A percentile compares a stretch with the other conserved stretches of the same genome.
Evolutionary conservation across 2,113 vertebrate genomes (phyloP).

Genomic region (Circaetus gallicus): DNA sequence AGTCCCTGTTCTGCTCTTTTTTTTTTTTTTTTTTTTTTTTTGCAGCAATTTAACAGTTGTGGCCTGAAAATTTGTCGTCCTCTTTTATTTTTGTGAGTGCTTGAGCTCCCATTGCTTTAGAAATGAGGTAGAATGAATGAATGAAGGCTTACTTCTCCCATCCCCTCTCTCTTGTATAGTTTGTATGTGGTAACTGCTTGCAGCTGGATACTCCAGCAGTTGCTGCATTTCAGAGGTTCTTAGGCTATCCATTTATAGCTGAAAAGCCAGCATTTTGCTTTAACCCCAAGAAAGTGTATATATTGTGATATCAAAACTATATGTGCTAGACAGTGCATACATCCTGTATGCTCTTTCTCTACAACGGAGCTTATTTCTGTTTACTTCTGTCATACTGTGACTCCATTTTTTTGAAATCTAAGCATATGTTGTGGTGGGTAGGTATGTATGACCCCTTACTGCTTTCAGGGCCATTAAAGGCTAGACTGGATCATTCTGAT

Average conservation of each 20-base stretch:
- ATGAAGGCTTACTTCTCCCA: neutral
- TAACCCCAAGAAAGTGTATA: neutral
- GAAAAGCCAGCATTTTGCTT: neutral
- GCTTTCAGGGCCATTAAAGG: neutral
- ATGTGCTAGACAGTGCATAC: neutral
- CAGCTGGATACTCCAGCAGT: neutral
- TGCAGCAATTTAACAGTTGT: neutral
- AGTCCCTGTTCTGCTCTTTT: neutral
- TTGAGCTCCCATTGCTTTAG: neutral
- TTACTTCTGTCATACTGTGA: neutral
- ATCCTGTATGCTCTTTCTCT: neutral
- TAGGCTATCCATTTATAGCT: neutral
- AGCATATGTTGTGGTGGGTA: neutral
- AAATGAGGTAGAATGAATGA: neutral
- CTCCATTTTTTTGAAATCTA: neutral
- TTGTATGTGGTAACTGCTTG: neutral
- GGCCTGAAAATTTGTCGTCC: neutral
- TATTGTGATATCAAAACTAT: neutral
- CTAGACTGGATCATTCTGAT: neutral
- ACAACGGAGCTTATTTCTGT: neutral
- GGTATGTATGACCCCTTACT: neutral
- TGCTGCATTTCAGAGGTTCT: neutral
- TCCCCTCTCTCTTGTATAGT: neutral
- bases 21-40: neutral
- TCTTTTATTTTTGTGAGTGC: neutral